Conservation (phyloP, 2,888 invertebrate species). For the Lepidocyrtoides sp. region DNA sequence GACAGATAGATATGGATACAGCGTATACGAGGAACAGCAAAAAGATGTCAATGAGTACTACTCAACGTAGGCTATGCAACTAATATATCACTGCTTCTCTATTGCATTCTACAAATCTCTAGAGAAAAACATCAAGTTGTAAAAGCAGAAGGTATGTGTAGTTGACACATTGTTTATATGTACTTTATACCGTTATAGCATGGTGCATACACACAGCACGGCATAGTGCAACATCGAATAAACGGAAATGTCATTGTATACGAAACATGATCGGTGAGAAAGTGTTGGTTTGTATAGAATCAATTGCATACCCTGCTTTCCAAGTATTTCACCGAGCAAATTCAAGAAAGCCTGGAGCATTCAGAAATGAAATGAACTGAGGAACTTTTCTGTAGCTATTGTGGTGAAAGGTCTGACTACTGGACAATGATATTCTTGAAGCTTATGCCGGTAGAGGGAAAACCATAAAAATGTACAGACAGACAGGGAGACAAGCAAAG, state of each 20-base stretch:
- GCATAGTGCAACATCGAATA: conserved; percentile 8
- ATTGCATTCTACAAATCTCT: conserved; percentile 67
- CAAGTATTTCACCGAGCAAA: not conserved
- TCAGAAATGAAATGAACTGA: not conserved
- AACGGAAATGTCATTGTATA: conserved; percentile 56
- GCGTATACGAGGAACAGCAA: not conserved
- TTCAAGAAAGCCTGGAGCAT: conserved; percentile 15
- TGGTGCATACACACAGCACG: not conserved
- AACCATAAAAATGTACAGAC: not conserved
- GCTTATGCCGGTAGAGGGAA: not conserved
- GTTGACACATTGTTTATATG: not conserved
- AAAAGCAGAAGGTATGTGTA: conserved; percentile 33
- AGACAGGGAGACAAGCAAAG: not conserved
- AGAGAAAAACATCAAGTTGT: conserved; percentile 24
- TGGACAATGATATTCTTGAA: not conserved
- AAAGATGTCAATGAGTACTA: conserved; percentile 6
- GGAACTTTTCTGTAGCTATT: not conserved
- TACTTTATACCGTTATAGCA: no score
- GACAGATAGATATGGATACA: no score
- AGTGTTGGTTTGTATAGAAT: conserved; percentile 54
- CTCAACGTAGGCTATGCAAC: not conserved
- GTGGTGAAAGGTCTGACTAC: not conserved
- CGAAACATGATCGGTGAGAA: conserved; percentile 5
- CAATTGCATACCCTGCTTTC: conserved; percentile 70
- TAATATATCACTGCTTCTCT: conserved; percentile 44